A percentile compares a stretch with the other conserved stretches of the same genome.
These are phyloP conservation scores for Corvus moneduloides DNA, from an alignment of 2,113 vertebrate genomes.

Conservation along the genomic window DNA sequence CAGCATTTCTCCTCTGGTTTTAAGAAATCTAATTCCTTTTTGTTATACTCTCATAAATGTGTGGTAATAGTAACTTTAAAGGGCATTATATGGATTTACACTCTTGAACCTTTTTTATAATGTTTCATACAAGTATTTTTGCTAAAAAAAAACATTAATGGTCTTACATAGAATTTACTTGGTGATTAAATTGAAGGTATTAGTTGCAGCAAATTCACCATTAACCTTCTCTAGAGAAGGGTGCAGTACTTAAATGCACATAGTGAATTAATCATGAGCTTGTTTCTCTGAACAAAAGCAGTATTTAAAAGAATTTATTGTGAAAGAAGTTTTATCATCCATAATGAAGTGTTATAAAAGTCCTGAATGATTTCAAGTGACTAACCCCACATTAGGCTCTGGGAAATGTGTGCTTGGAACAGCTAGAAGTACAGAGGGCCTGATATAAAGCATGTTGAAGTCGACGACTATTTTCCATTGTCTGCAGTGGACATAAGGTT, in stretches of 20 bases:
- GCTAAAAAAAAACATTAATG: neutral
- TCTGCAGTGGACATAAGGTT: neutral
- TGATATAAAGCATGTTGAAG: slow-evolving; percentile 3
- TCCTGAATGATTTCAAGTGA: neutral
- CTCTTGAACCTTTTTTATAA: neutral
- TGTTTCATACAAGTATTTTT: neutral
- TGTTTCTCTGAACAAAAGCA: slow-evolving; percentile 14
- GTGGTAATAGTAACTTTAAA: neutral
- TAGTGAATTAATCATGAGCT: neutral
- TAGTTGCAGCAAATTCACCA: neutral
- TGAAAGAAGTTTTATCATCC: slow-evolving; percentile 24
- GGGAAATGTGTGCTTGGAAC: slow-evolving; percentile 14
- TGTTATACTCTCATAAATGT: neutral
- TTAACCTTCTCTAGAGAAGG: neutral
- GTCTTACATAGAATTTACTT: neutral
- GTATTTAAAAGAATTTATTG: neutral
- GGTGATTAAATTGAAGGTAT: neutral
- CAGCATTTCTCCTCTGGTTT: neutral
- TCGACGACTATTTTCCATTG: neutral
- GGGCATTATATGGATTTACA: neutral
- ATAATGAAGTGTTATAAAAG: slow-evolving; percentile 45
- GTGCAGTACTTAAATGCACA: neutral
- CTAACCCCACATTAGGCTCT: neutral
- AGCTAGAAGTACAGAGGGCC: neutral
- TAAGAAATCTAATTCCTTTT: neutral